Conservation (phyloP, 2,113 vertebrate species). For the Leptobrachium leishanense region DNA sequence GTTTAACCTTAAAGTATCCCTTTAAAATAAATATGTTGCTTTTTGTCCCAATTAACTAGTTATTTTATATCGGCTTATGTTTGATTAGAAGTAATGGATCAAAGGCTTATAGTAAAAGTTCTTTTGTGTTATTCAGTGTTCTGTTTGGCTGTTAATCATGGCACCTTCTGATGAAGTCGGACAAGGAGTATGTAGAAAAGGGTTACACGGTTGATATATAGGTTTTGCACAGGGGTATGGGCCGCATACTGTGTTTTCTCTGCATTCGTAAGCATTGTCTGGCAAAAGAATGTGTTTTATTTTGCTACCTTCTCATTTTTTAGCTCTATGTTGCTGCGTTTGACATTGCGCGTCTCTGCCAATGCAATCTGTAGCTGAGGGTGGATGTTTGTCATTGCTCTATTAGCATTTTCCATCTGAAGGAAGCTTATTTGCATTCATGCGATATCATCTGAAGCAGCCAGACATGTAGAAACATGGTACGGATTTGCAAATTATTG, state of each 20-base stretch:
- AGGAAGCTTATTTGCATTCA: slow-evolving; percentile 37
- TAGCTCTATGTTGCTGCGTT: background rate
- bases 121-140: no score
- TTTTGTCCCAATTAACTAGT: no score
- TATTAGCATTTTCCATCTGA: slow-evolving; percentile 41
- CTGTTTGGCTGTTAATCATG: no score
- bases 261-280: background rate
- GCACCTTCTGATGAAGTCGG: no score
- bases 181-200: no score
- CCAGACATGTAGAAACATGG: slow-evolving; percentile 4
- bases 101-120: no score
- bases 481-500: background rate
- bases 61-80: no score
- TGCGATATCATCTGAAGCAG: background rate
- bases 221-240: background rate
- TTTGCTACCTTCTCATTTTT: slow-evolving; percentile 1
- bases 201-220: background rate
- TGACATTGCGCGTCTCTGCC: slow-evolving; percentile 29
- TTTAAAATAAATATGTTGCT: no score
- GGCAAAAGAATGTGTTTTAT: background rate
- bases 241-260: background rate
- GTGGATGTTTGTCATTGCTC: slow-evolving; percentile 21
- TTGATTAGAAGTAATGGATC: no score
- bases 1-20: no score
- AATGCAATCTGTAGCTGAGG: slow-evolving; percentile 31